Conservation (phyloP, 2,797 vertebrate species). For the Pteropus rufus region DNA sequence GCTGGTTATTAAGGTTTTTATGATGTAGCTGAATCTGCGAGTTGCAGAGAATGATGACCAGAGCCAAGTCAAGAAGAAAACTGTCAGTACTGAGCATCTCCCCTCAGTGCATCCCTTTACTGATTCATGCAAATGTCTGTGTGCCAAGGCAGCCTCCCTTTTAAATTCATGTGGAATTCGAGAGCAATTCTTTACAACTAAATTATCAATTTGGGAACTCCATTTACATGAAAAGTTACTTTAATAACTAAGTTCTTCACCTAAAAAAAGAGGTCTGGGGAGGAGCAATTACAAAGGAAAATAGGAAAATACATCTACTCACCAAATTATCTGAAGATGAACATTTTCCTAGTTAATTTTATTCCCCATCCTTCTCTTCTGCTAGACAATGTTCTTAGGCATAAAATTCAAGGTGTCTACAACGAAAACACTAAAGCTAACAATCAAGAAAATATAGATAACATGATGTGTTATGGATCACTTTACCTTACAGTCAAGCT, state of each 20-base stretch:
- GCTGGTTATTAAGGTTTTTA: constrained; percentile 91
- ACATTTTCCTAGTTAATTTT: background rate
- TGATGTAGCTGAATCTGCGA: constrained; percentile 78
- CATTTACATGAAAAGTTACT: constrained; percentile 24
- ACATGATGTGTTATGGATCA: background rate
- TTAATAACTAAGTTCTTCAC: constrained; percentile 1
- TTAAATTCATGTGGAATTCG: background rate
- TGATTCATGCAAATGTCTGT: background rate
- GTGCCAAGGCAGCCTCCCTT: background rate
- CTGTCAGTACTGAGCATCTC: background rate
- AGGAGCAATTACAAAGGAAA: background rate
- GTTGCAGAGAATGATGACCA: background rate
- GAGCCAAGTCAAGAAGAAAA: background rate
- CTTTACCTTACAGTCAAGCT: constrained; percentile 15
- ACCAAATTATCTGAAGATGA: constrained; percentile 35
- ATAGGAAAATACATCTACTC: background rate
- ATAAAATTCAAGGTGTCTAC: background rate
- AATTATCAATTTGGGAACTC: background rate
- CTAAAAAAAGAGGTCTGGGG: background rate
- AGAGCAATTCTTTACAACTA: constrained; percentile 34
- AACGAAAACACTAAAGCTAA: constrained; percentile 28
- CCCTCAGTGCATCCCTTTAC: background rate
- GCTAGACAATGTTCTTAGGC: background rate
- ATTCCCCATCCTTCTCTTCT: background rate
- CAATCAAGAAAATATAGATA: background rate